Evolutionary conservation across 2,888 invertebrate genomes (phyloP).

Genomic region (Trisateles emortualis): DNA sequence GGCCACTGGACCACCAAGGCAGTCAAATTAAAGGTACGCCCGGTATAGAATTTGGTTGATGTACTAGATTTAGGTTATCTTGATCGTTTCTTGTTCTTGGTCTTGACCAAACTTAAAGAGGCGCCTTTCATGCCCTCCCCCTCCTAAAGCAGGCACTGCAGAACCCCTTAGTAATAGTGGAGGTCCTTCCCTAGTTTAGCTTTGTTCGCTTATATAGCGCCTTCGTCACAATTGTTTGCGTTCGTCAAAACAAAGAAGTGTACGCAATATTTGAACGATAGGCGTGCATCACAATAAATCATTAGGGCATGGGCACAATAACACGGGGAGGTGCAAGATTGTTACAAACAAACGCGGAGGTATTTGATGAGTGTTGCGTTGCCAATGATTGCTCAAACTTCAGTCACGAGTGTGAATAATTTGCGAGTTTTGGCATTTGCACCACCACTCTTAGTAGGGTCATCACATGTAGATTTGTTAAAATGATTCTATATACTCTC

Average conservation of each 20-base stretch:
- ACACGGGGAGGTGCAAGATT: conserved; percentile 28
- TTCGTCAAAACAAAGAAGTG: conserved; percentile 11
- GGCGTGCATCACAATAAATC: conserved; percentile 23
- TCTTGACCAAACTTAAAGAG: too few relatives aligned
- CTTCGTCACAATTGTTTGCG: too few relatives aligned
- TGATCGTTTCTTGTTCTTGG: too few relatives aligned
- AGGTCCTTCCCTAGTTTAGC: too few relatives aligned
- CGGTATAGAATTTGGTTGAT: too few relatives aligned
- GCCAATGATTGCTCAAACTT: conserved; percentile 74
- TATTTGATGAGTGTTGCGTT: conserved; percentile 72
- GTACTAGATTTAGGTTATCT: too few relatives aligned
- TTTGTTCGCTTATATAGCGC: too few relatives aligned
- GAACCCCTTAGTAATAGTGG: too few relatives aligned
- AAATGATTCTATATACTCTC: background rate
- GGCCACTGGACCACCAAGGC: too few relatives aligned
- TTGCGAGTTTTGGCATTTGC: conserved; percentile 80
- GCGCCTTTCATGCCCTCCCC: too few relatives aligned
- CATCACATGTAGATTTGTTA: background rate
- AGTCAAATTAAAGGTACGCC: too few relatives aligned
- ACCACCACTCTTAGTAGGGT: conserved; percentile 43
- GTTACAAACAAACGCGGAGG: conserved; percentile 43
- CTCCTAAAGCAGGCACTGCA: too few relatives aligned
- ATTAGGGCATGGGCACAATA: conserved; percentile 39
- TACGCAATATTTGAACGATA: conserved; percentile 2
- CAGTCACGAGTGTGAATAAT: conserved; percentile 80